These are phyloP conservation scores for Antechinus flavipes DNA, from an alignment of 2,113 vertebrate genomes.

Conservation along the genomic window DNA sequence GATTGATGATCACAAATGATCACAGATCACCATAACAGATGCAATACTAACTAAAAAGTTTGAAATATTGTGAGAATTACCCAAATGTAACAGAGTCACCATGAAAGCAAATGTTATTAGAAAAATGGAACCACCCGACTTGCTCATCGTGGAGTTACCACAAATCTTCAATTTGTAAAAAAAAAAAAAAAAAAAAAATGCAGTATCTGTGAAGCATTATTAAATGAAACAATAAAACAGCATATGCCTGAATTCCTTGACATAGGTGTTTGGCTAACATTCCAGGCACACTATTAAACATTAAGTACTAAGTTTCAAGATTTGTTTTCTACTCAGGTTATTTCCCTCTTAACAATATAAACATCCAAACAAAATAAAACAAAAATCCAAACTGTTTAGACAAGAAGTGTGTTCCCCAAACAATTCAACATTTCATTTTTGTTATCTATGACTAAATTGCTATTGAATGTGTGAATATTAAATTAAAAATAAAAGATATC, in stretches of 20 bases:
- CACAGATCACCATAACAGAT: neutral
- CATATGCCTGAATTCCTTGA: constrained; percentile 6
- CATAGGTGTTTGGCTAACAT: constrained; percentile 27
- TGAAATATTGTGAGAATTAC: neutral
- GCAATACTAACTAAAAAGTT: neutral
- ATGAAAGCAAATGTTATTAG: neutral
- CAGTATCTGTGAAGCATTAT: neutral
- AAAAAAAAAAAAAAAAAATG: neutral
- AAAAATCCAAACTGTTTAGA: constrained; percentile 32
- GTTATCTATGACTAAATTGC: constrained; percentile 2
- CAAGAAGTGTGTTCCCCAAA: constrained; percentile 37
- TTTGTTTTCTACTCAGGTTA: neutral
- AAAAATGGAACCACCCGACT: neutral
- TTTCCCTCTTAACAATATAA: neutral
- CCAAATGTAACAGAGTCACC: neutral
- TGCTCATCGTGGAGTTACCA: neutral
- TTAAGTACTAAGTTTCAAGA: constrained; percentile 34
- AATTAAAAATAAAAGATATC: neutral
- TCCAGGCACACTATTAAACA: constrained; percentile 23
- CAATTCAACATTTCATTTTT: constrained; percentile 31
- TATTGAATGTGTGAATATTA: neutral
- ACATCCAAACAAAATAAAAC: neutral
- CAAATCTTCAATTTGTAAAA: neutral
- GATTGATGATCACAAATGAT: no score
- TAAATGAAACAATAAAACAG: neutral